Conservation (phyloP, 2,113 vertebrate genomes). For the Callaeas wilsoni region DNA sequence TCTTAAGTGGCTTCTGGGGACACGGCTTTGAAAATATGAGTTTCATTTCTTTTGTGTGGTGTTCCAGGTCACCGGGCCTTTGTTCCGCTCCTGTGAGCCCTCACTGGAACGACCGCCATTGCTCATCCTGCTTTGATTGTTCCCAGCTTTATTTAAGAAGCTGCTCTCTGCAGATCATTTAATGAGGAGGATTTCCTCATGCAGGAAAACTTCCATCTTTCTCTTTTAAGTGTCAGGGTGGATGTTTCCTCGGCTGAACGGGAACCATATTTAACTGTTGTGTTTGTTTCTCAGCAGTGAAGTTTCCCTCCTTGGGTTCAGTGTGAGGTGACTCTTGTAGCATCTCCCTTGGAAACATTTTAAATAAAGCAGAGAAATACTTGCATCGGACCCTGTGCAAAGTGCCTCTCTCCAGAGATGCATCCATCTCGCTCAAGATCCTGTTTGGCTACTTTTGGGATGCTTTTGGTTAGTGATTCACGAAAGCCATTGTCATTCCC, state of each 20-base stretch:
- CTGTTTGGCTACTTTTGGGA: fast-evolving
- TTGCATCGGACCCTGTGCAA: fast-evolving
- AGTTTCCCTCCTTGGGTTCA: background rate
- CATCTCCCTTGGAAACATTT: background rate
- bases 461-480: background rate
- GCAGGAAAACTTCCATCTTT: background rate
- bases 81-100: background rate
- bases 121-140: background rate
- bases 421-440: fast-evolving
- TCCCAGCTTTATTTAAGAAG: background rate
- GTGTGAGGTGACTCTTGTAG: background rate
- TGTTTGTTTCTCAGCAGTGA: background rate
- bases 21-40: background rate
- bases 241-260: background rate
- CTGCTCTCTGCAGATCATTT: background rate
- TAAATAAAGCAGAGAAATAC: background rate
- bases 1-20: background rate
- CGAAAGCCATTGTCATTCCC: fast-evolving
- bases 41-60: background rate
- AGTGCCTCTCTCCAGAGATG: fast-evolving
- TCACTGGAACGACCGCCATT: background rate
- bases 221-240: background rate
- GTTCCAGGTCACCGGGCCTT: slow-evolving; percentile 3
- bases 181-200: slow-evolving; percentile 10
- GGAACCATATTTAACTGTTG: background rate